Conservation (phyloP, 53 echinoderm and acorn worm species). For the Patiria pectinifera region DNA sequence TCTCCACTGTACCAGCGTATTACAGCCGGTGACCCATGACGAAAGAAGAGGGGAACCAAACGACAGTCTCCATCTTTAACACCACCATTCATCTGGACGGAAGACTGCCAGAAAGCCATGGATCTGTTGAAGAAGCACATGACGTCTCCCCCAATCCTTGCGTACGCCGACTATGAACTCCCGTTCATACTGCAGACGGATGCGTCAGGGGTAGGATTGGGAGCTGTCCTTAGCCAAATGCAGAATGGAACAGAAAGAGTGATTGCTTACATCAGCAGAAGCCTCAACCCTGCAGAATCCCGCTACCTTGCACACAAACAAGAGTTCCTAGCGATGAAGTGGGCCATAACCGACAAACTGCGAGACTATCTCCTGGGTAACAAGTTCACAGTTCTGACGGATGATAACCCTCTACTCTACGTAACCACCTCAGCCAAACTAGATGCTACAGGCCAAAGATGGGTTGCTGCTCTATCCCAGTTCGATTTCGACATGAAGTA, state of each 20-base stretch:
- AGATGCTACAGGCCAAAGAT: too few relatives aligned
- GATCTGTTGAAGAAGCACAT: slow-evolving; percentile 31
- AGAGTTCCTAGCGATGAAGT: too few relatives aligned
- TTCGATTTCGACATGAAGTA: slow-evolving; percentile 11
- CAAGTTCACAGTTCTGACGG: too few relatives aligned
- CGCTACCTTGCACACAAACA: slow-evolving; percentile 73
- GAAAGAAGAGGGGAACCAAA: slow-evolving; percentile 16
- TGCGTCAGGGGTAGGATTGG: slow-evolving; percentile 55
- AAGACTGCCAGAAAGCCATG: slow-evolving; percentile 49
- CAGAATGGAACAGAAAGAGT: slow-evolving; percentile 42
- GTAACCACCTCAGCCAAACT: too few relatives aligned
- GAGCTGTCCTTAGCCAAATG: slow-evolving; percentile 53
- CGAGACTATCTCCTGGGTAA: slow-evolving; percentile 54
- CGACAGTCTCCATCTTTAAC: neutral
- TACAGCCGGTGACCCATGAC: slow-evolving; percentile 17
- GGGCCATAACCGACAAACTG: slow-evolving; percentile 58
- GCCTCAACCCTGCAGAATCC: slow-evolving; percentile 55
- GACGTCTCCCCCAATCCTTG: slow-evolving; percentile 44
- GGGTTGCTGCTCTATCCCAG: neutral
- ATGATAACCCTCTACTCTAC: too few relatives aligned
- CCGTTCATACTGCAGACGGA: slow-evolving; percentile 62
- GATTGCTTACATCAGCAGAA: slow-evolving; percentile 48
- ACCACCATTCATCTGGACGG: slow-evolving; percentile 50
- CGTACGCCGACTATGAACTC: slow-evolving; percentile 38
- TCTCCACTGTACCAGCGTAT: slow-evolving; percentile 47